Percentiles rank a stretch among this genome's conserved stretches.
Conservation (phyloP, 2,113 vertebrate genomes). For the Callionymus lyra region DNA sequence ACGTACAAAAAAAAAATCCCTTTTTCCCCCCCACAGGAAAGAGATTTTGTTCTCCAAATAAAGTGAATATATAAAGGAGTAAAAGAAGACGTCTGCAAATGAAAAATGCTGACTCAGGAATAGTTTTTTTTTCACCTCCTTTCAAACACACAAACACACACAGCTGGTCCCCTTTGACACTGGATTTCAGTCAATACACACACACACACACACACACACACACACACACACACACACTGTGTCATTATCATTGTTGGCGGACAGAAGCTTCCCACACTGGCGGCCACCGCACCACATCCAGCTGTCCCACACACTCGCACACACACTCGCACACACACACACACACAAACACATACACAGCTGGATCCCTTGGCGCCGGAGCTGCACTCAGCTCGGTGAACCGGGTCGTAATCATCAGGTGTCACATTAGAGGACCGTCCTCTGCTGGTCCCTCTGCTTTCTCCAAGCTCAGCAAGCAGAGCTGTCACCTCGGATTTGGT, state of each 20-base stretch:
- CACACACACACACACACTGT: constrained; percentile 33
- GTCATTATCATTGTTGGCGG: constrained; percentile 51
- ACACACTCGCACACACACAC: constrained; percentile 17
- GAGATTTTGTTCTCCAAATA: no score
- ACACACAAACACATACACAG: no score
- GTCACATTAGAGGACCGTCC: constrained; percentile 45
- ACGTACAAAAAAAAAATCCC: constrained; percentile 23
- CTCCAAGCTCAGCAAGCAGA: constrained; percentile 34
- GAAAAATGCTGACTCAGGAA: constrained; percentile 41
- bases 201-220: constrained; percentile 29
- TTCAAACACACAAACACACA: constrained; percentile 21
- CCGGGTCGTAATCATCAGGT: constrained; percentile 45
- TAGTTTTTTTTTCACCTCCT: constrained; percentile 41
- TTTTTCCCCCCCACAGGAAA: constrained; percentile 45
- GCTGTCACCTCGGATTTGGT: constrained; percentile 13
- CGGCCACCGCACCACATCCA: constrained; percentile 20
- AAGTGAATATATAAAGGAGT: constrained; percentile 1
- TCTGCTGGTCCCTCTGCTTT: constrained; percentile 23
- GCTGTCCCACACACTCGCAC: constrained; percentile 15
- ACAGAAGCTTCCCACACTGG: constrained; percentile 21
- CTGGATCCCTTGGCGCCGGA: no score
- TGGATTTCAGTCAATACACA: constrained; percentile 31
- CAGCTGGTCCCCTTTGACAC: constrained; percentile 31
- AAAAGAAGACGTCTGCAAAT: constrained; percentile 2
- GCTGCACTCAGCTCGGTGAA: constrained; percentile 38